Evolutionary conservation across 2,888 invertebrate species (phyloP), one percentile per base, ranked within the genome.

Genomic region (Sphinx pinastri): DNA sequence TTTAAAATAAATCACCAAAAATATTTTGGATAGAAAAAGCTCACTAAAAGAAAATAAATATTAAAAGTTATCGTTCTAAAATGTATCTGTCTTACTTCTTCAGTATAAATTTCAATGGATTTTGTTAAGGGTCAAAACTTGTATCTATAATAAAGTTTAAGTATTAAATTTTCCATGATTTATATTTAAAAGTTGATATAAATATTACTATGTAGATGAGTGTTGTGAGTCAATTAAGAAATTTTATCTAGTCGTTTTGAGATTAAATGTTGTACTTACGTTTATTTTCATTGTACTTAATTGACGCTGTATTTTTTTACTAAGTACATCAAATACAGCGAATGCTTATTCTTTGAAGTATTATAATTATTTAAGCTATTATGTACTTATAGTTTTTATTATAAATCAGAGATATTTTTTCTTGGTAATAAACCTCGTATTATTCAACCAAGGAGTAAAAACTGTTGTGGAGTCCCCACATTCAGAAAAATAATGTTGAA

Each of bases 211-310:
- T 76, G 78, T 85, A 85, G 81, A 71, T 87, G 76, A 83, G 82
- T 90, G 87, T 91, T 88, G 86, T 90, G 80, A 86, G 90, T 92
- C 91, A 91, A 91, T 92, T 91, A 88, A 79, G 81, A 83, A 75
- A 83, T 81, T 75, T 81, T 82, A 84, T 92, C 93, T 93, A 92
- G 93, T 93, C 93, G 86, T 88, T 90, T 89, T 87, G 88, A 92
- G 87, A 90, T 92, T 90, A 82, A 82, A 79, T 78, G 74, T 84
- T 77, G 79, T 84, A 81, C 73, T 80, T 82, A 81, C 75, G 80
- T 76, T 76, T 74, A 73, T 79, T 76, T 76, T 69, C 70, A 71
- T 70, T 72, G 55, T 74, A 75, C 67, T 57, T 69, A 70, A 54
- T 69, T 72, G 58, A 59, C 70, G 19, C 71, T 69, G 57, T 55